Base-by-base conservation (phyloP, 1,140 invertebrate genomes). In the Eulimnadia texana region DNA sequence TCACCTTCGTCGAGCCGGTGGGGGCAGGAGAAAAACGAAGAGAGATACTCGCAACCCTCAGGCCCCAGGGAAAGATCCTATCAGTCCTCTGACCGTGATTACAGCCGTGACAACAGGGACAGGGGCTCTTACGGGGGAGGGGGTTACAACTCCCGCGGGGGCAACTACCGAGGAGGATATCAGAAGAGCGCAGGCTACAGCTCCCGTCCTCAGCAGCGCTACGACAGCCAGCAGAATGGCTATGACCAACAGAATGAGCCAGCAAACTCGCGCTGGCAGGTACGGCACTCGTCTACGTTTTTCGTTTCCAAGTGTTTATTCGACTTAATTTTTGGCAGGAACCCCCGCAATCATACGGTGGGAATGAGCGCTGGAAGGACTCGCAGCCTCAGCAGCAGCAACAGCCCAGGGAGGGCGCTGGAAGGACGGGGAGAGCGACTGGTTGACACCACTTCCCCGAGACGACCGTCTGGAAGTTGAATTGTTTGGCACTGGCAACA, bases 391-490 rank as follows among this genome's bases (percentile, higher is more conserved):
- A 6, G 6, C 33, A 6, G 33, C 33, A 42, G 33, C 33, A 42
- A 16, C 66, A 61, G 65, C 42, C 64, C 65, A 24, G 52, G 50
- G 64, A n/a, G 62, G 68, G 60, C 67, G 66, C 65, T 67, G 67
- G 68, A 75, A 55, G 74, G 75, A 25, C 74, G 76, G 68, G 23
- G 73, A 78, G 63, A 72, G 72, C 47, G 93, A 96, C 72, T 98
- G 91, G 90, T 88, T 87, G 63, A 72, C 84, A 65, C 84, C 86
- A 63, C 76, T 90, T 69, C 79, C 86, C 61, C 78, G 84, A 66
- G 91, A 96, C 74, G 90, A 94, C 69, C 79, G 86, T 66, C 68
- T 88, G 68, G 93, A 98, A 78, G 67, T 81, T 74, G 87, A 88
- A 70, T 75, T 89, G 66, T 92, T 91, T 74, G 86, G 88, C 67